Evolutionary conservation across 2,888 invertebrate species (phyloP).

Genomic region (Crocallis elinguaria): DNA sequence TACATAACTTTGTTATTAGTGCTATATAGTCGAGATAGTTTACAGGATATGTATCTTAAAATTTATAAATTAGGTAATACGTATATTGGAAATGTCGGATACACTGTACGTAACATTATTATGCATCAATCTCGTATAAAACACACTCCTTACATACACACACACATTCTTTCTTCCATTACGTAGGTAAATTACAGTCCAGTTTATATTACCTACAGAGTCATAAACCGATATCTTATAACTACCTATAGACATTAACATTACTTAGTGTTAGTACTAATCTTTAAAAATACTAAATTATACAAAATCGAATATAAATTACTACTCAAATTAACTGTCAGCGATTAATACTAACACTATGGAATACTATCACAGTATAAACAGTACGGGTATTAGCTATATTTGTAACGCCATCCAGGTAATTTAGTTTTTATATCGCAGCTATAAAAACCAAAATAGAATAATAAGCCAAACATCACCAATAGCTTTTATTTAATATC

Average conservation of each 20-base stretch:
- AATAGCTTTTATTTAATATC: background rate
- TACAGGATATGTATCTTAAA: slow-evolving; percentile 47
- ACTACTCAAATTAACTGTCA: slow-evolving; percentile 33
- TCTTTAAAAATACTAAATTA: slow-evolving; percentile 30
- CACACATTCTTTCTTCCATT: slow-evolving; percentile 52
- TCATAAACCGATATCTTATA: slow-evolving; percentile 63
- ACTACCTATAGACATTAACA: slow-evolving; percentile 47
- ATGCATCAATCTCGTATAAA: slow-evolving; percentile 26
- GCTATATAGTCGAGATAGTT: slow-evolving; percentile 33
- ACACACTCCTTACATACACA: slow-evolving; percentile 31
- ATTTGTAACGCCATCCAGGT: too few species aligned
- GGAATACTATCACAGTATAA: slow-evolving; percentile 63
- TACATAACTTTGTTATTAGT: slow-evolving; percentile 37
- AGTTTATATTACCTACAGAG: slow-evolving; percentile 77
- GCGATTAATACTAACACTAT: slow-evolving; percentile 59
- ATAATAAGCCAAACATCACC: too few species aligned
- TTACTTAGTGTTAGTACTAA: slow-evolving; percentile 55
- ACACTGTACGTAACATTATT: slow-evolving; percentile 25
- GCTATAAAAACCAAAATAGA: too few species aligned
- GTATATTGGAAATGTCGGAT: slow-evolving; percentile 28
- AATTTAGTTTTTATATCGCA: too few species aligned
- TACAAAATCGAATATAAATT: slow-evolving; percentile 40
- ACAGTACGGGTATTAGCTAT: slow-evolving; percentile 28
- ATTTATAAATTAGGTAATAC: slow-evolving; percentile 51
- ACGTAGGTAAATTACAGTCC: slow-evolving; percentile 69